Evolutionary conservation across 2,113 vertebrate species (phyloP).

Genomic region (Oxyruncus cristatus): DNA sequence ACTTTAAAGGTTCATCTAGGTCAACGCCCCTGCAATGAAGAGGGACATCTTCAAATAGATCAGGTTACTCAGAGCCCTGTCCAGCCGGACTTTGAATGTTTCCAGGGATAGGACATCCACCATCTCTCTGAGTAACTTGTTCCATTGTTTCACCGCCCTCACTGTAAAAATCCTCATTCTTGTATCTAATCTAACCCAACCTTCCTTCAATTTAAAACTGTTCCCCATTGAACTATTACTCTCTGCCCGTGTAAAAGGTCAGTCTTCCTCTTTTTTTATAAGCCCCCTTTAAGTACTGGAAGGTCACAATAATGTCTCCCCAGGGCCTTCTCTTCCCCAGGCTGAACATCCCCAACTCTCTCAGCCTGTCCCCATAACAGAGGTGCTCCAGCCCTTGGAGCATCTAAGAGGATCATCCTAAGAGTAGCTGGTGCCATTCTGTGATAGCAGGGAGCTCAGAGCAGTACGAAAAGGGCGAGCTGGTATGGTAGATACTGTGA

Average conservation of each 20-base stretch:
- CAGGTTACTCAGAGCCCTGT: background rate
- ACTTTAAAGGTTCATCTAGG: background rate
- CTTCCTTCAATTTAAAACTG: background rate
- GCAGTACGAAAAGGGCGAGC: background rate
- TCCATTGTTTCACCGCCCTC: background rate
- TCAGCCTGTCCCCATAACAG: background rate
- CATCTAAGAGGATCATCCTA: background rate
- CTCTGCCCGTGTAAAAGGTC: background rate
- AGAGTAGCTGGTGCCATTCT: background rate
- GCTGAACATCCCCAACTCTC: background rate
- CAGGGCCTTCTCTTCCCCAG: background rate
- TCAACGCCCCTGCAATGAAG: background rate
- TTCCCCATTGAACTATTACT: background rate
- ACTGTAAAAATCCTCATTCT: background rate
- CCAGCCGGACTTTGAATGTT: background rate
- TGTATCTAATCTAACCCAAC: background rate
- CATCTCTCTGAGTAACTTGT: background rate
- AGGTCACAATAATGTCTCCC: background rate
- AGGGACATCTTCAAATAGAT: background rate
- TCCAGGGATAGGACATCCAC: background rate
- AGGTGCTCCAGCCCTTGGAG: background rate
- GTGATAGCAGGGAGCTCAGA: background rate
- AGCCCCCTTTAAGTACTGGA: background rate
- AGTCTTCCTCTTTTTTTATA: background rate
- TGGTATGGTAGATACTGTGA: background rate